Conservation (phyloP, 2,797 vertebrate species). For the Amazona finschi region DNA sequence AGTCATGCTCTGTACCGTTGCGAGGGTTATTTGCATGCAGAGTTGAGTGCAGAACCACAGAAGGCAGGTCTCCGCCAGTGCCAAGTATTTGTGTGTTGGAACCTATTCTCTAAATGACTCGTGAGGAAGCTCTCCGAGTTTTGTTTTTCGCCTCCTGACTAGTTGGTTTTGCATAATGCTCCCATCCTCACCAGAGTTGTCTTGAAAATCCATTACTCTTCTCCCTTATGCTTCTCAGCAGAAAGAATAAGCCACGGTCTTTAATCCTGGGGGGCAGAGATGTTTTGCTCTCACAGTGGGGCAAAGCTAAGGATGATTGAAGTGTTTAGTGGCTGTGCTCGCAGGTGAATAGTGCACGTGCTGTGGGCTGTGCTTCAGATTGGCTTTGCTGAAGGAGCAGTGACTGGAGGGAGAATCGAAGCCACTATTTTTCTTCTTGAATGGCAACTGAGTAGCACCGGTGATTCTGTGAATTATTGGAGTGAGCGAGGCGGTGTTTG, state of each 20-base stretch:
- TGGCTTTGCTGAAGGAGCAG: background rate
- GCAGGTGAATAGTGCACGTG: background rate
- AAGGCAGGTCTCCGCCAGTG: background rate
- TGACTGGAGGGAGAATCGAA: background rate
- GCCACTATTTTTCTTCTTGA: background rate
- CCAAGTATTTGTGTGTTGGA: background rate
- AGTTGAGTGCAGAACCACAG: background rate
- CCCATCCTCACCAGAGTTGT: background rate
- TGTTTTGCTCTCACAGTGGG: background rate
- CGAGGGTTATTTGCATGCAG: background rate
- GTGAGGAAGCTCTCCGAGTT: background rate
- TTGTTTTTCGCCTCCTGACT: background rate
- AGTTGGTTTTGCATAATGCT: background rate
- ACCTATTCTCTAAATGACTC: constrained; percentile 13
- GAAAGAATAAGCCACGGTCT: background rate
- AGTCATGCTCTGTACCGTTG: background rate
- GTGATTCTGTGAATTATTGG: background rate
- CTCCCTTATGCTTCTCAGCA: background rate
- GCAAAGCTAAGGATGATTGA: background rate
- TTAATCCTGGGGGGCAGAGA: background rate
- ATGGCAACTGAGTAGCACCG: background rate
- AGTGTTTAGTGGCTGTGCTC: background rate
- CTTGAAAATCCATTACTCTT: background rate
- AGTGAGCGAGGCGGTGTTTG: background rate
- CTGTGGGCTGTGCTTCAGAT: background rate